Base-by-base conservation (phyloP, 2,797 vertebrate genomes). In the Odontamblyopus lacepedii region DNA sequence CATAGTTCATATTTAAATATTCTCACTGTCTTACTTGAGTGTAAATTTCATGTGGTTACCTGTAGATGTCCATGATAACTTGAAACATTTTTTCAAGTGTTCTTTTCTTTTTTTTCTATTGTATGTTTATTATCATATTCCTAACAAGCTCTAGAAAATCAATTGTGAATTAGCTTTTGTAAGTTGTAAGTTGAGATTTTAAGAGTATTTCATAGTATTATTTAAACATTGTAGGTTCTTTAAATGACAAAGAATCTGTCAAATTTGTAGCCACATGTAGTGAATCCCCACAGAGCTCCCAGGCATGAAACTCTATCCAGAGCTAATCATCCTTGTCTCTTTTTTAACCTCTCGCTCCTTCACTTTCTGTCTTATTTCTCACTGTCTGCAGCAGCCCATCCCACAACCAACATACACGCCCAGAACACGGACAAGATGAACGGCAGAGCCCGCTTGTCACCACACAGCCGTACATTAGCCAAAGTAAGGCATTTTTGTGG, bases 381-480 rank as follows among this genome's bases (percentile, higher is more conserved):
- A 69, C 53, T 69, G 32, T 66, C 56, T 72, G 55, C 74, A 62
- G 72, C 18, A 38, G 16, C 35, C 68, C 77, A 60, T 74, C 77
- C 68, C 75, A 78, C 81, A 63, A 75, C 82, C 83, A 83, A 71
- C 70, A 72, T 75, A 71, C 75, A 86, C 80, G 79, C 82, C 84
- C 85, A 85, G 35, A 64, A 70, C 77, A 32, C 73, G 78, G 71
- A 63, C 60, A 71, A 87, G 80, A 81, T 78, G 66, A 81, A 75
- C 72, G 0, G 77, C 77, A 84, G 79, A 86, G 80, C 78, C 84
- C 76, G 77, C 74, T 85, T 81, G 83, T 79, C 82, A 83, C 87
- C 84, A 18, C 85, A 84, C 78, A 83, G 79, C 82, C 75, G 65
- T 44, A 83, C 85, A 91, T 89, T 90, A 90, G 85, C 80, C 80